Conservation (phyloP, 1,140 invertebrate species). For the Eriosoma lanigerum region DNA sequence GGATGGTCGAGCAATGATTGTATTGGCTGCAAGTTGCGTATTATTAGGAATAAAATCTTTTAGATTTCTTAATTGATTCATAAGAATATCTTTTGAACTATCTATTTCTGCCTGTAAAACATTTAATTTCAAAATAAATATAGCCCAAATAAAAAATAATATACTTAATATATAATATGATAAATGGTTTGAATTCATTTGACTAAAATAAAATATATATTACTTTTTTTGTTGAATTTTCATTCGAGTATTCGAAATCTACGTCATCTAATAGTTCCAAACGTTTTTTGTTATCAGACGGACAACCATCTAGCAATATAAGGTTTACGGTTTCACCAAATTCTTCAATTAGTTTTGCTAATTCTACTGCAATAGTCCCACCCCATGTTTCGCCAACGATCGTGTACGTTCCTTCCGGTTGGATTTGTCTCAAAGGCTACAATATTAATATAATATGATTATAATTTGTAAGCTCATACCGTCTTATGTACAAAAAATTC, state of each 20-base stretch:
- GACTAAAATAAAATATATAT: neutral
- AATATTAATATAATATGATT: neutral
- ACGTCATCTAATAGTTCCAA: neutral
- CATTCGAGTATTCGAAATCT: neutral
- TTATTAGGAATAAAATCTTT: conserved; percentile 24
- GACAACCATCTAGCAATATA: conserved; percentile 50
- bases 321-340: conserved; percentile 49
- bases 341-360: conserved; percentile 53
- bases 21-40: conserved; percentile 23
- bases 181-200: too few species aligned
- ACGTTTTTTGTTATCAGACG: conserved; percentile 16
- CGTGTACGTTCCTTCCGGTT: conserved; percentile 52
- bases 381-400: conserved; percentile 54
- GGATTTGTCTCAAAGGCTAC: conserved; percentile 52
- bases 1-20: conserved; percentile 8
- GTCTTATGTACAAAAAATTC: neutral
- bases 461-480: neutral
- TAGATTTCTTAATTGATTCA: conserved; percentile 19
- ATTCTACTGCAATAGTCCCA: conserved; percentile 52
- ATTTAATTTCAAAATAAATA: neutral
- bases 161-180: too few species aligned
- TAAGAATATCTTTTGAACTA: neutral
- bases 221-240: neutral
- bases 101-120: conserved; percentile 18
- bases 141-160: too few species aligned